These are phyloP conservation scores for Galaxea fascicularis DNA, from an alignment of 92 coral and sea anemone species.

Conservation along the genomic window DNA sequence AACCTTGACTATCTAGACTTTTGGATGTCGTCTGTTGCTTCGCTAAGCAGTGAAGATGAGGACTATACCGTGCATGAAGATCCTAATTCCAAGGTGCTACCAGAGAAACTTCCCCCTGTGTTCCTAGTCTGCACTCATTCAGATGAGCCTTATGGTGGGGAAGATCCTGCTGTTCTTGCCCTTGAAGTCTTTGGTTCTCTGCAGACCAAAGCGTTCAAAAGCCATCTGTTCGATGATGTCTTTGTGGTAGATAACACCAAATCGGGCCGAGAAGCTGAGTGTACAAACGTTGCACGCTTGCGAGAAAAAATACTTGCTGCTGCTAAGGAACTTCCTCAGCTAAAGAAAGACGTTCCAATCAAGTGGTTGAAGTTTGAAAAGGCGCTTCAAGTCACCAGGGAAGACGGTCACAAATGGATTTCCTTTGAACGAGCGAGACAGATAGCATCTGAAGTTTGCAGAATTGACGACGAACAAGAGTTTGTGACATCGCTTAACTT, in stretches of 20 bases:
- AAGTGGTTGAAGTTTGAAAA: conserved; percentile 66
- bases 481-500: conserved; percentile 51
- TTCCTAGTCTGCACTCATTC: conserved; percentile 72
- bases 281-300: conserved; percentile 46
- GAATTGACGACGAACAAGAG: conserved; percentile 27
- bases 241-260: conserved; percentile 68
- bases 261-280: conserved; percentile 34
- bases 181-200: conserved; percentile 46
- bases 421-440: conserved; percentile 34
- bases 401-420: conserved; percentile 40
- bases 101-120: conserved; percentile 57
- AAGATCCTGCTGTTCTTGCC: conserved; percentile 30
- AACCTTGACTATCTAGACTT: conserved; percentile 68
- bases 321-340: conserved; percentile 36
- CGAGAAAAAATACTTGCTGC: conserved; percentile 33
- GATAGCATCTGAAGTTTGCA: conserved; percentile 49
- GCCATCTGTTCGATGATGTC: conserved; percentile 27
- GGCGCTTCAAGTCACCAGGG: conserved; percentile 32
- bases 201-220: conserved; percentile 21
- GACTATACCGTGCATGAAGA: background rate
- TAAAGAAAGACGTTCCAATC: conserved; percentile 53
- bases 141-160: conserved; percentile 58
- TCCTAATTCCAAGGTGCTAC: background rate
- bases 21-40: conserved; percentile 74
- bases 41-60: background rate